A percentile compares a stretch with the other conserved stretches of the same genome.
Conservation (phyloP, 1,140 invertebrate species). For the Drosophila setifemur region DNA sequence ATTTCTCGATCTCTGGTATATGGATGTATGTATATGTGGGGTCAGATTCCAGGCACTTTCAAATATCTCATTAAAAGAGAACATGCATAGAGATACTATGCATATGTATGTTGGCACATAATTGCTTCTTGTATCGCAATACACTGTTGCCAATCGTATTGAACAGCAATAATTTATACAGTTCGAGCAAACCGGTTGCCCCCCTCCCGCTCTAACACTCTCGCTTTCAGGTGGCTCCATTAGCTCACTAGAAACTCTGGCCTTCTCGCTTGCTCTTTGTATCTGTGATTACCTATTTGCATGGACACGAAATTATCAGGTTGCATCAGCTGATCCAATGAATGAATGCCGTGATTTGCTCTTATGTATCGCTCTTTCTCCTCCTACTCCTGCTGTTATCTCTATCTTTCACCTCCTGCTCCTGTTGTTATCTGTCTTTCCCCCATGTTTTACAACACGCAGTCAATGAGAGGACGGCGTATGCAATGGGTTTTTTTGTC, state of each 20-base stretch:
- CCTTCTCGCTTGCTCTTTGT: background rate
- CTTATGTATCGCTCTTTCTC: background rate
- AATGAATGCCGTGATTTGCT: slow-evolving; percentile 10
- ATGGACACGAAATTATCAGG: background rate
- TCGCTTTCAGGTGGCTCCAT: background rate
- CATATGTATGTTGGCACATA: too few species aligned
- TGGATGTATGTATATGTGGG: slow-evolving; percentile 1
- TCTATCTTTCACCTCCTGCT: background rate
- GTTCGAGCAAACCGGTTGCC: background rate
- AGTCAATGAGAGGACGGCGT: too few species aligned
- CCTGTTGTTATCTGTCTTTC: too few species aligned
- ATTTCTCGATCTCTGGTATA: background rate
- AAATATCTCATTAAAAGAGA: slow-evolving; percentile 20
- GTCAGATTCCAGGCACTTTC: slow-evolving; percentile 14
- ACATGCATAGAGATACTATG: too few species aligned
- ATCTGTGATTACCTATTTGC: background rate
- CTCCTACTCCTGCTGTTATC: background rate
- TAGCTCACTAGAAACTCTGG: background rate
- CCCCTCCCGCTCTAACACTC: background rate
- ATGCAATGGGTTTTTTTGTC: too few species aligned
- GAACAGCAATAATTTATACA: background rate
- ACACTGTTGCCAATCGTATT: too few species aligned
- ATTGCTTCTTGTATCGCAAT: slow-evolving; percentile 16
- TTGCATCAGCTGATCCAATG: background rate
- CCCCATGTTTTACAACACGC: too few species aligned